Base-by-base conservation (phyloP, 1,140 invertebrate species). In the Drosophila ambigua region DNA sequence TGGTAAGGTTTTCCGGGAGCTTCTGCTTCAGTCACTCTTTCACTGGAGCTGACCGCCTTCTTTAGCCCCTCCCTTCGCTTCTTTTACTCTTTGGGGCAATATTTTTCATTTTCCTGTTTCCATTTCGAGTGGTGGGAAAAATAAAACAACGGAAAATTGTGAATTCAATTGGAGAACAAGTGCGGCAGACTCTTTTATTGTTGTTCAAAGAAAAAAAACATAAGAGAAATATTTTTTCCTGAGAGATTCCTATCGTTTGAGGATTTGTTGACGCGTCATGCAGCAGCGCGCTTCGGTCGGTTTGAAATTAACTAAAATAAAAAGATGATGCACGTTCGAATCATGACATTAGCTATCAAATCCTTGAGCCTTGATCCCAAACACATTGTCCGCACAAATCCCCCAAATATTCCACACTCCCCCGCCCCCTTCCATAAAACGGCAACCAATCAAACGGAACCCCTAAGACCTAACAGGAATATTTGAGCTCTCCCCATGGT, bases 101-200 rank as follows among this genome's bases (percentile, higher is more conserved):
- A 69, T 48, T 69, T 69, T 58, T 45, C 46, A 31, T 60, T 64
- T 63, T 48, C 31, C 49, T 23, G 8, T 26, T 58, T 49, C 53
- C 13, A 64, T 39, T 59, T 64, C 23, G 16, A 26, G 48, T 13
- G n/a, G 13, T 28, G 26, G 13, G 23, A 28, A 16, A 58, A 46
- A 20, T 48, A 59, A n/a, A 9, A 20, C 2, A 31, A n/a, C 35
- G 35, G 11, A 39, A 39, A 39, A 39, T 39, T 39, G 9, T 39
- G 9, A 39, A 39, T 35, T 35, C 31, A 35, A 35, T 35, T 35
- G 31, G 31, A 13, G 35, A 13, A 13, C 8, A 0, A 35, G 31
- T 9, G 31, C 9, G 26, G 20, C 20, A 28, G 6, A 28, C 26
- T 28, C 26, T 28, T 28, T 28, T 28, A 5, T 28, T 28, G 2